These are phyloP conservation scores for Folsomia candida DNA, from an alignment of 2,888 invertebrate species.

Conservation along the genomic window DNA sequence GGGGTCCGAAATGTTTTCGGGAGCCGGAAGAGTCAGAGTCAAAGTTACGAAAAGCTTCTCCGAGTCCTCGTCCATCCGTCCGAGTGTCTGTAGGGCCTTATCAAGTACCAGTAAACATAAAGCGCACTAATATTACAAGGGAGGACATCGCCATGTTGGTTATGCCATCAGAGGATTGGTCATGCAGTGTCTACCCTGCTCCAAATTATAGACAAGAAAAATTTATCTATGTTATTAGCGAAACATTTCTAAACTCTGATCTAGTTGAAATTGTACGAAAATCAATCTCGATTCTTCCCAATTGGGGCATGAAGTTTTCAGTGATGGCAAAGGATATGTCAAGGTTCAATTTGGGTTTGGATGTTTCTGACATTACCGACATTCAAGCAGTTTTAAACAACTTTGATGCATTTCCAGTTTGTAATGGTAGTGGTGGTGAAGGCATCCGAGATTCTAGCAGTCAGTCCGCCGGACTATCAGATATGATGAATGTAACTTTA, in stretches of 20 bases:
- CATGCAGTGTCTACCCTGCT: constrained; percentile 9
- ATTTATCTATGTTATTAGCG: constrained; percentile 12
- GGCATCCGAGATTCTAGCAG: not conserved
- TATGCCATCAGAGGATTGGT: constrained; percentile 20
- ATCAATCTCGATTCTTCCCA: constrained; percentile 10
- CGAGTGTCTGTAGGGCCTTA: not conserved
- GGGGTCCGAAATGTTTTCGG: not conserved
- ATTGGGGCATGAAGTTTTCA: constrained; percentile 19
- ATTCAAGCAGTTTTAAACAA: constrained; percentile 14
- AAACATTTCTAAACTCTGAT: constrained; percentile 13
- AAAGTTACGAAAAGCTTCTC: too few species aligned
- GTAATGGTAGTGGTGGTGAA: constrained; percentile 2
- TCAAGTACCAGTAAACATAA: not conserved
- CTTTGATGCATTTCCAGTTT: constrained; percentile 10
- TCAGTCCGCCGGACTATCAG: not conserved
- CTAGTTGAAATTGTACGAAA: constrained; percentile 17
- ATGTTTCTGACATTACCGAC: constrained; percentile 8
- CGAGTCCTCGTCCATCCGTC: not conserved
- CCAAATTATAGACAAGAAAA: not conserved
- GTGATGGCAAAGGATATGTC: constrained; percentile 10
- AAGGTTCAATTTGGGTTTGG: not conserved
- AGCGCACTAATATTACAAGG: not conserved
- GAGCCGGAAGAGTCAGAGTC: too few species aligned
- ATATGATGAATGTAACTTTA: not conserved
- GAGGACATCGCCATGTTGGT: not conserved